phyloP scores from a whole-genome alignment of 2,888 invertebrate genomes.

The Ptychoptera contaminata region DNA sequence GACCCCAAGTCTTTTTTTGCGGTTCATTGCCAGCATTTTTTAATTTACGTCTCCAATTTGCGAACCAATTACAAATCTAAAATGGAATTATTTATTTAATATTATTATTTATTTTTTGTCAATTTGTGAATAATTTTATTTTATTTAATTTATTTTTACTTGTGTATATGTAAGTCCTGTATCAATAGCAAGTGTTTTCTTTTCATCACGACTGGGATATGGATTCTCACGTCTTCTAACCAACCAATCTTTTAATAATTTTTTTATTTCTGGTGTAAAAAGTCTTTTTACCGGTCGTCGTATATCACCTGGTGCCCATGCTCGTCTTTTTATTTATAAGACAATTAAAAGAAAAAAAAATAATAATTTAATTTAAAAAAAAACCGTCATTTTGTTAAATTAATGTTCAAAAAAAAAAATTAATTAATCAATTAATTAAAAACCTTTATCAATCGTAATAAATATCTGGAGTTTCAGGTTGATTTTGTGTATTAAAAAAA shows the following conservation, averaged over 20 bases:
- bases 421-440: not conserved
- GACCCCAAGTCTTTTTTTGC: constrained; percentile 55
- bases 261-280: constrained; percentile 66
- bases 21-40: constrained; percentile 58
- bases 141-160: constrained; percentile 28
- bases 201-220: constrained; percentile 62
- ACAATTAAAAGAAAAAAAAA: not conserved
- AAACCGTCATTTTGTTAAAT: not conserved
- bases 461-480: too few relatives aligned
- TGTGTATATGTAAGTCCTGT: constrained; percentile 65
- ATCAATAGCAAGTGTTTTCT: constrained; percentile 53
- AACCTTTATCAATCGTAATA: too few relatives aligned
- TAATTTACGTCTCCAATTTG: constrained; percentile 65
- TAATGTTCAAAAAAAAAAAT: not conserved
- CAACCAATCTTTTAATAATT: constrained; percentile 62
- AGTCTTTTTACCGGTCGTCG: constrained; percentile 50
- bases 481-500: too few relatives aligned
- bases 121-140: not conserved
- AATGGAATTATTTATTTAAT: constrained; percentile 12
- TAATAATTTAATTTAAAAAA: not conserved
- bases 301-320: constrained; percentile 26
- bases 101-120: not conserved
- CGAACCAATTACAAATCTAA: constrained; percentile 67
- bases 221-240: constrained; percentile 60
- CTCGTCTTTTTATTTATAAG: constrained; percentile 17